These are phyloP conservation scores for Erithacus rubecula DNA, from an alignment of 2,797 vertebrate genomes.

Conservation along the genomic window DNA sequence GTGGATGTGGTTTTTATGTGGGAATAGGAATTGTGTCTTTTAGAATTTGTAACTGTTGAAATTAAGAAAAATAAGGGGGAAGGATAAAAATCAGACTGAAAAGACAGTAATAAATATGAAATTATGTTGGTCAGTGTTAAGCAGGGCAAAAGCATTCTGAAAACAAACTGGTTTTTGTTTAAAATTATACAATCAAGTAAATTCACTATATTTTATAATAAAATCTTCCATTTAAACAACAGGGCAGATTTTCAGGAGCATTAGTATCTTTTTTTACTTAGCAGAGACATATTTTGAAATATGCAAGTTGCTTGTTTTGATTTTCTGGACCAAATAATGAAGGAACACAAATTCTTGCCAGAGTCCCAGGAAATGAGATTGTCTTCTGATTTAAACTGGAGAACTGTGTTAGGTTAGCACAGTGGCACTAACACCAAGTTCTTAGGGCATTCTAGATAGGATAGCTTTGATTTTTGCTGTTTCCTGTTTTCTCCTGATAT, in stretches of 20 bases:
- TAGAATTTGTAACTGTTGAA: background rate
- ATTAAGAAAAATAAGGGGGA: background rate
- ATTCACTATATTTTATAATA: background rate
- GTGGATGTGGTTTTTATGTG: background rate
- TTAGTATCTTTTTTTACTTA: background rate
- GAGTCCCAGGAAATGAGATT: background rate
- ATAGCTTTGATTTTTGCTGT: background rate
- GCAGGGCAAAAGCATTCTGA: background rate
- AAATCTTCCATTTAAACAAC: background rate
- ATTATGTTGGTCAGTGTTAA: background rate
- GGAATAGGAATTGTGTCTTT: background rate
- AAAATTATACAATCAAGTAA: background rate
- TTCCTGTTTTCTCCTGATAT: background rate
- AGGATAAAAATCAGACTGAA: background rate
- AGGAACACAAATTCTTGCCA: background rate
- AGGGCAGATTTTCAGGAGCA: background rate
- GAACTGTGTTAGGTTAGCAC: background rate
- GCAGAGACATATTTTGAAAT: background rate
- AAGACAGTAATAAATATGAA: background rate
- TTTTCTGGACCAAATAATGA: background rate
- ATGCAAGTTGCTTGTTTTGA: background rate
- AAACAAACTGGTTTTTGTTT: background rate
- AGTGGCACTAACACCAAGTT: background rate
- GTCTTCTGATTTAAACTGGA: background rate
- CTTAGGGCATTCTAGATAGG: background rate